Evolutionary conservation across 1,140 invertebrate genomes (phyloP).

Genomic region (Papilio polytes): DNA sequence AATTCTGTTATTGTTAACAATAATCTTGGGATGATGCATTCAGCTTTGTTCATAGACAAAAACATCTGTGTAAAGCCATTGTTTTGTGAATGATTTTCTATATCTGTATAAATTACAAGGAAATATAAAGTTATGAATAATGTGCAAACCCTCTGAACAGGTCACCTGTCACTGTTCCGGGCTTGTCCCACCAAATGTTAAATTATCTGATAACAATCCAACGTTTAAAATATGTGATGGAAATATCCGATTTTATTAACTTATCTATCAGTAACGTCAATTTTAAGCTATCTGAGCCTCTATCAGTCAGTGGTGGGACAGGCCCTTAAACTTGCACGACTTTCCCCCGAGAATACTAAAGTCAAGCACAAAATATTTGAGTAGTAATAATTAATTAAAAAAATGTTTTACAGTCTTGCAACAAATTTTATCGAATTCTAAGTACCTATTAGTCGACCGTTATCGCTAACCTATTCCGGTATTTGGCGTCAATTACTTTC

Average conservation of each 20-base stretch:
- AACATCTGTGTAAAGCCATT: background rate
- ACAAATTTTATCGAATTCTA: background rate
- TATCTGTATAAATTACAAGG: background rate
- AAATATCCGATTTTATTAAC: too few relatives aligned
- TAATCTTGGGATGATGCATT: slow-evolving; percentile 15
- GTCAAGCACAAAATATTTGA: too few relatives aligned
- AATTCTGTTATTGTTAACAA: background rate
- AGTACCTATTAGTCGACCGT: background rate
- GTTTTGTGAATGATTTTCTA: background rate
- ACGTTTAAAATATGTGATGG: too few relatives aligned
- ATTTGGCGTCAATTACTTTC: background rate
- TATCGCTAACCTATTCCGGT: background rate
- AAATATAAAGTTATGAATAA: background rate
- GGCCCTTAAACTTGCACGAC: too few relatives aligned
- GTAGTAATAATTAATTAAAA: too few relatives aligned
- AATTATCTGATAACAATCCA: too few relatives aligned
- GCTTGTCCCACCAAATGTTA: too few relatives aligned
- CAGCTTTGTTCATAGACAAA: slow-evolving; percentile 21
- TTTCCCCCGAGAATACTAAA: too few relatives aligned
- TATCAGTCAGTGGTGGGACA: too few relatives aligned
- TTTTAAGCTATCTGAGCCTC: too few relatives aligned
- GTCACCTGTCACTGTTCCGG: too few relatives aligned
- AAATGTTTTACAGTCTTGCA: background rate
- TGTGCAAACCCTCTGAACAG: background rate
- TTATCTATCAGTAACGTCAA: too few relatives aligned